A percentile compares a stretch with the other conserved stretches of the same genome.
Conservation (phyloP, 2,113 vertebrate genomes). For the Hepsetus odoe region DNA sequence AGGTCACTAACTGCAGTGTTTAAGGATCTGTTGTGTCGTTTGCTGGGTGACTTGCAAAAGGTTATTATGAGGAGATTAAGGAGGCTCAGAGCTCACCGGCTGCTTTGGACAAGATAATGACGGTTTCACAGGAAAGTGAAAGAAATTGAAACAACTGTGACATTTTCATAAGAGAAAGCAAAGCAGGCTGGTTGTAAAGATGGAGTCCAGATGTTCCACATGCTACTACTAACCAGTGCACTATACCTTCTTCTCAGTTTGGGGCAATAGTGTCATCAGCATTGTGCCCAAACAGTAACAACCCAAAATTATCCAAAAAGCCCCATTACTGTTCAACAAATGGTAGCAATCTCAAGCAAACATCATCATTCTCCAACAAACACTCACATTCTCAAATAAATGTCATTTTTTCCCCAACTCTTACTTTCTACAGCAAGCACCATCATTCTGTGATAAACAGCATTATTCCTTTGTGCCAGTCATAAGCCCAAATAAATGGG, state of each 20-base stretch:
- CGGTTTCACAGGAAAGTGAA: constrained; percentile 50
- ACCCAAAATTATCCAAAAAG: neutral
- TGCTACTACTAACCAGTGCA: neutral
- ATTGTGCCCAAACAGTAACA: too few relatives aligned
- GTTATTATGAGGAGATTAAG: constrained; percentile 64
- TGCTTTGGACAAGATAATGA: constrained; percentile 62
- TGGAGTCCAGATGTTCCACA: constrained; percentile 61
- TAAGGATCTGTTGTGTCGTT: constrained; percentile 29
- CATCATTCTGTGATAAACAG: too few relatives aligned
- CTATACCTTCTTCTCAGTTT: neutral
- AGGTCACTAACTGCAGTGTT: constrained; percentile 21
- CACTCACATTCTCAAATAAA: too few relatives aligned
- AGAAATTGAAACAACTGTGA: constrained; percentile 32
- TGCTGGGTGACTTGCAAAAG: constrained; percentile 41
- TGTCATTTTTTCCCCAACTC: too few relatives aligned
- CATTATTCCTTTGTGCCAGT: too few relatives aligned
- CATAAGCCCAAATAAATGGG: too few relatives aligned
- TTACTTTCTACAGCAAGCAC: too few relatives aligned
- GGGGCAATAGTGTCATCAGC: neutral
- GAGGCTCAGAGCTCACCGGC: constrained; percentile 48
- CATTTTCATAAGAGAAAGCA: constrained; percentile 32
- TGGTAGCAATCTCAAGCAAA: neutral
- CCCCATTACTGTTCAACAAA: neutral
- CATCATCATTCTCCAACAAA: neutral
- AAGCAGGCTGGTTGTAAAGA: constrained; percentile 42